phyloP scores from a whole-genome alignment of 1,140 invertebrate genomes.

The Drosophila mauritiana region DNA sequence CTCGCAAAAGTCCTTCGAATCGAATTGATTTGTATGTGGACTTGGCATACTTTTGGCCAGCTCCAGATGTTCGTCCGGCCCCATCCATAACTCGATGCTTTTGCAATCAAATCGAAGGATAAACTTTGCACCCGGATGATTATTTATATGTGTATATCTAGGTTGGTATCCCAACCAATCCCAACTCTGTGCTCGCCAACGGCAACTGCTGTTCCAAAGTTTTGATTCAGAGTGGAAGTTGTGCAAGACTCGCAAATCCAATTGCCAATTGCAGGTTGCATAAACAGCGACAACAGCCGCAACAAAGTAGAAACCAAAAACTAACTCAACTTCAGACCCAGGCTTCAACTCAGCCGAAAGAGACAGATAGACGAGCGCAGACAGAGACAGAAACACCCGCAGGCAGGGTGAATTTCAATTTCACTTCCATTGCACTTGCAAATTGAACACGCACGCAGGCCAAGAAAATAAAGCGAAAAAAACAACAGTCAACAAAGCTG shows the following conservation, averaged over 20 bases:
- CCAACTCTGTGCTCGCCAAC: not conserved
- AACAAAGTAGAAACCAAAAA: conserved; percentile 38
- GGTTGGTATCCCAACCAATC: not conserved
- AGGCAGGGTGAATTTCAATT: conserved; percentile 59
- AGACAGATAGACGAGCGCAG: not conserved
- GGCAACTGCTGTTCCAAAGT: conserved; percentile 25
- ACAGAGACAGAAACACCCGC: conserved; percentile 8
- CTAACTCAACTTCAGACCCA: conserved; percentile 13
- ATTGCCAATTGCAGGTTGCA: conserved; percentile 56
- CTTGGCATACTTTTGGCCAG: conserved; percentile 30
- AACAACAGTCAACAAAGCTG: conserved; percentile 13
- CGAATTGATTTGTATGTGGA: conserved; percentile 17
- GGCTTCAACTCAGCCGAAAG: not conserved
- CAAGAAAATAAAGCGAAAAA: conserved; percentile 20
- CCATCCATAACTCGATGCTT: not conserved
- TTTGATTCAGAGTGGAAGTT: conserved; percentile 30
- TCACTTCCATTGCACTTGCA: conserved; percentile 60
- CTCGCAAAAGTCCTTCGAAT: conserved; percentile 26
- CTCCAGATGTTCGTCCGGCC: conserved; percentile 15
- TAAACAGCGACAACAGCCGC: conserved; percentile 35
- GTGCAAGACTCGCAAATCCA: conserved; percentile 46
- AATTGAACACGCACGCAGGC: conserved; percentile 55
- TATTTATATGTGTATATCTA: conserved; percentile 6
- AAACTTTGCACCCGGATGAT: conserved; percentile 21
- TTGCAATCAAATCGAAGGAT: conserved; percentile 17